Conservation (phyloP, 2,888 invertebrate species). For the Lobophora halterata region DNA sequence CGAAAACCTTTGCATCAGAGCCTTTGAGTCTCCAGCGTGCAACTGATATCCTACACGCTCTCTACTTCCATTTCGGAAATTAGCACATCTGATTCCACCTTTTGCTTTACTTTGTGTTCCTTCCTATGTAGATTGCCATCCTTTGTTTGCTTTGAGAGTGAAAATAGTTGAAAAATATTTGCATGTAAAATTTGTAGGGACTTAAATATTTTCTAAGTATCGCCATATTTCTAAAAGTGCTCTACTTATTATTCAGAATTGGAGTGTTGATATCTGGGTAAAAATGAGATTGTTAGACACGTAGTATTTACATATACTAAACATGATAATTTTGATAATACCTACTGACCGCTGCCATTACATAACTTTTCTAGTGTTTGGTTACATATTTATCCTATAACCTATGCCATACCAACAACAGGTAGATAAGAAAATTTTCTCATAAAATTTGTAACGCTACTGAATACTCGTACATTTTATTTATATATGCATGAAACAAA, state of each 20-base stretch:
- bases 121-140: constrained; percentile 17
- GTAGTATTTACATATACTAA: too few species aligned
- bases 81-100: constrained; percentile 33
- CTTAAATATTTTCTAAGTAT: too few species aligned
- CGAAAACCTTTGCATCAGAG: constrained; percentile 35
- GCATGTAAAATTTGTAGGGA: background rate
- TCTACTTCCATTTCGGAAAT: constrained; percentile 34
- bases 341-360: too few species aligned
- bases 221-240: too few species aligned
- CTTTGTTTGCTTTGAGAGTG: constrained; percentile 15
- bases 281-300: too few species aligned
- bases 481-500: constrained; percentile 45
- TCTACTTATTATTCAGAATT: too few species aligned
- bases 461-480: constrained; percentile 27
- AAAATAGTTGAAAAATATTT: background rate
- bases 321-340: too few species aligned
- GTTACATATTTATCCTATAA: too few species aligned
- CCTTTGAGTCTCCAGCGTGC: constrained; percentile 39
- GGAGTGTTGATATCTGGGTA: too few species aligned
- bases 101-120: constrained; percentile 32
- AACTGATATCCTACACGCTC: constrained; percentile 36
- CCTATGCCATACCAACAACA: too few species aligned
- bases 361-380: too few species aligned
- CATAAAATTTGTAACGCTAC: constrained; percentile 32
- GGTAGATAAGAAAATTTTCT: too few species aligned